Evolutionary conservation across 2,888 invertebrate genomes (phyloP), one percentile per base, ranked within the genome.

Genomic region (Caenorhabditis macrosperma): DNA sequence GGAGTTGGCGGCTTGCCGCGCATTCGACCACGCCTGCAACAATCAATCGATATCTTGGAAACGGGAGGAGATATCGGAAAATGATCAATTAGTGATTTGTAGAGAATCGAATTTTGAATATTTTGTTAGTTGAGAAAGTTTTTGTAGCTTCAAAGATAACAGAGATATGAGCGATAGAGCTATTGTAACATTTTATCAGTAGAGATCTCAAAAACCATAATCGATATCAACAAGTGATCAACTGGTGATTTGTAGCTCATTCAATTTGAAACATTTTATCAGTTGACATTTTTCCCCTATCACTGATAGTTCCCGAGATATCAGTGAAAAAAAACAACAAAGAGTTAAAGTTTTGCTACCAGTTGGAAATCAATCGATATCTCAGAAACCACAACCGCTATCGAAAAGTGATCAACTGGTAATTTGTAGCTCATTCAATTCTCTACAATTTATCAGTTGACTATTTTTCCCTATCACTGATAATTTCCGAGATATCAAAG

Each of bases 1-100:
- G 90, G 90, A 7, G 90, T 90, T 12, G 90, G 90, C 10, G 90
- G 89, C 74, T 90, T 90, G 30, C 85, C 82, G 12, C 86, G 77
- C 50, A 88, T 78, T 59, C 85, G 61, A 63, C 86, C 75, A 10
- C 82, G 67, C 78, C 83, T 76, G 41, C 9, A 63, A 61, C 20
- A 10, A n/a, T 44, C 12, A 33, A 15, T 38, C 15, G 38, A 38
- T 38, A 38, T 10, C 38, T 38, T 15, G 12, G 15, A 3, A 38
- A 3, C 38, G 3, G 15, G 3, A 3, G 15, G 38, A 10, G n/a
- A n/a, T n/a, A n/a, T n/a, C n/a, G n/a, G n/a, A n/a, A n/a, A n/a
- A n/a, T n/a, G n/a, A n/a, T n/a, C n/a, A n/a, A n/a, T n/a, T n/a
- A n/a, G n/a, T n/a, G n/a, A n/a, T n/a, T n/a, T n/a, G n/a, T n/a